Percentiles rank a stretch among this genome's conserved stretches.
Evolutionary conservation across 2,797 vertebrate genomes (phyloP).

Genomic region (Xyrichtys novacula): DNA sequence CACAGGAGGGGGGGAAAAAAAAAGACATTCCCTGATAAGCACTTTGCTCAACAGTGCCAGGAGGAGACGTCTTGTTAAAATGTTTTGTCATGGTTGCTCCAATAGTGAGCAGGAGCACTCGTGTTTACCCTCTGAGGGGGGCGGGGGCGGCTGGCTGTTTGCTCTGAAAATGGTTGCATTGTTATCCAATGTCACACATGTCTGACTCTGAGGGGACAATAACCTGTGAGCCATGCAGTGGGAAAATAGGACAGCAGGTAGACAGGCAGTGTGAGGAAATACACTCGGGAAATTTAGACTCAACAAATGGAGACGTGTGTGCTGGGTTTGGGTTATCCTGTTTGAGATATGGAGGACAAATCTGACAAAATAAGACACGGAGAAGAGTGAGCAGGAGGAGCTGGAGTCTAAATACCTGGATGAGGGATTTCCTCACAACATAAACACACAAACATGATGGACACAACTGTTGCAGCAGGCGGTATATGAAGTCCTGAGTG

Average conservation of each 20-base stretch:
- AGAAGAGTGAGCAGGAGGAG: neutral
- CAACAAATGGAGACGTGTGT: neutral
- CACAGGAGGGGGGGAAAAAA: neutral
- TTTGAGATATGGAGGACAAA: neutral
- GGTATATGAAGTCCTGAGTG: conserved; percentile 28
- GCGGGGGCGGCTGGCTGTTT: conserved; percentile 16
- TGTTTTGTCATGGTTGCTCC: conserved; percentile 49
- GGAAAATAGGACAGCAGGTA: conserved; percentile 47
- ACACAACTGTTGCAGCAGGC: conserved; percentile 12
- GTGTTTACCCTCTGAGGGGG: conserved; percentile 46
- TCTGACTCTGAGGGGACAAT: conserved; percentile 56
- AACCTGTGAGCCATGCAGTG: conserved; percentile 50
- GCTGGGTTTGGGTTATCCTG: neutral
- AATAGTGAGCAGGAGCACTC: conserved; percentile 42
- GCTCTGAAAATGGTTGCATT: conserved; percentile 66
- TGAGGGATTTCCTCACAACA: conserved; percentile 12
- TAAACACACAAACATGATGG: neutral
- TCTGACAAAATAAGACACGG: neutral
- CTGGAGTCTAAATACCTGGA: neutral
- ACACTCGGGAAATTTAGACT: neutral
- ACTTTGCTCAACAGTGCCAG: conserved; percentile 37
- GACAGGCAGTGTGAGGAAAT: neutral
- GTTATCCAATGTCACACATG: conserved; percentile 58
- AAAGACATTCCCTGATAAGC: conserved; percentile 34
- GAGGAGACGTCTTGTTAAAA: conserved; percentile 55